Percentiles rank a stretch among this genome's conserved stretches.
Evolutionary conservation across 2,797 vertebrate species (phyloP).

Genomic region (Nothura maculosa): DNA sequence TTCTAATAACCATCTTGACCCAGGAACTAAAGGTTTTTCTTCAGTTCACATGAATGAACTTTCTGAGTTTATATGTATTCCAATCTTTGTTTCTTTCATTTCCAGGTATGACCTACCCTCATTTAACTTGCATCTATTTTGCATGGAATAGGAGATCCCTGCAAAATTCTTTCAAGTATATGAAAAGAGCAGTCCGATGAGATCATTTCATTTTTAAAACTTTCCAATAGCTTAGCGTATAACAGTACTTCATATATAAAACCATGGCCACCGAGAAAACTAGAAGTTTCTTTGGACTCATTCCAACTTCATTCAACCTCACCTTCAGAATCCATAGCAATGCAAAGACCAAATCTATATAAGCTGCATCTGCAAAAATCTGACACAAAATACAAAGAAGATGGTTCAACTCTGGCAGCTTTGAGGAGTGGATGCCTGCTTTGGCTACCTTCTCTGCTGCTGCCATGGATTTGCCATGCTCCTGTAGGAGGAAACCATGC

Average conservation of each 20-base stretch:
- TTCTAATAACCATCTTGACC: not conserved
- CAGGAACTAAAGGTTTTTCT: not conserved
- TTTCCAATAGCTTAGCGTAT: not conserved
- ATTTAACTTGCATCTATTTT: not conserved
- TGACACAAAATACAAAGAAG: not conserved
- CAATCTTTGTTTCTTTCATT: not conserved
- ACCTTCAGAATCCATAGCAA: not conserved
- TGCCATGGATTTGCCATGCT: not conserved
- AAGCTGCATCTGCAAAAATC: not conserved
- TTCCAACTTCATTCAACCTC: not conserved
- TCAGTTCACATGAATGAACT: not conserved
- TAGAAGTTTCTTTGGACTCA: not conserved
- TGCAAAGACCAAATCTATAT: not conserved
- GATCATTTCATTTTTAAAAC: not conserved
- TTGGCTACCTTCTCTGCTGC: not conserved
- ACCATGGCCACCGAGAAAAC: not conserved
- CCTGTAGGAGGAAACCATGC: not conserved
- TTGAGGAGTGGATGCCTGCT: not conserved
- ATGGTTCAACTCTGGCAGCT: not conserved
- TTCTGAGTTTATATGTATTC: not conserved
- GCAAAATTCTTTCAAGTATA: not conserved
- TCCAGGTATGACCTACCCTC: not conserved
- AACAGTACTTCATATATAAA: not conserved
- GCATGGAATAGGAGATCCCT: not conserved
- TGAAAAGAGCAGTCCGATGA: not conserved